Conservation (phyloP, 2,888 invertebrate genomes). For the Branchellion lobata region DNA sequence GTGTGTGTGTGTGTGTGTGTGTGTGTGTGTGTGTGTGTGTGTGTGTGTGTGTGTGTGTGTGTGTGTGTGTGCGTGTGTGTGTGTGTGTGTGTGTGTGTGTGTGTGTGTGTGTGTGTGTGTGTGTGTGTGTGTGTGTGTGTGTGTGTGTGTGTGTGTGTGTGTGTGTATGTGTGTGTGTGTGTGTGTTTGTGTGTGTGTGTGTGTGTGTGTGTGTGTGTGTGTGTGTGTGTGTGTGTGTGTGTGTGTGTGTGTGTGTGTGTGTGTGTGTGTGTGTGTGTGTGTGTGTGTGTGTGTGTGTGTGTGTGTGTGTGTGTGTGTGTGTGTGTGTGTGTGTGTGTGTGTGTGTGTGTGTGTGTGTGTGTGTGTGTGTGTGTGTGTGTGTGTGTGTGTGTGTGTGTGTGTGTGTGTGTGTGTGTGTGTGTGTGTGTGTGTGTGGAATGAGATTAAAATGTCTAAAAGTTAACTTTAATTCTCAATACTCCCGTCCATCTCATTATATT, state of each 20-base stretch:
- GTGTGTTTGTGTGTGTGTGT: constrained; percentile 18
- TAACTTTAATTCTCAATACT: no score
- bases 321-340: constrained; percentile 23
- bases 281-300: constrained; percentile 23
- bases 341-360: no score
- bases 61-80: constrained; percentile 20
- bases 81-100: constrained; percentile 23
- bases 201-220: constrained; percentile 23
- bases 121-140: constrained; percentile 23
- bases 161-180: constrained; percentile 22
- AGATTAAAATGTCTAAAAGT: no score
- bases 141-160: constrained; percentile 23
- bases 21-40: constrained; percentile 23
- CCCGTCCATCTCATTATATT: no score
- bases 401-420: no score
- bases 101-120: constrained; percentile 23
- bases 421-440: no score
- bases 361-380: no score
- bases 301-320: constrained; percentile 23
- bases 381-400: no score
- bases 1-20: constrained; percentile 23
- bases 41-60: constrained; percentile 23
- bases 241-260: constrained; percentile 23
- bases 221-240: constrained; percentile 23
- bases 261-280: constrained; percentile 23